A percentile compares a stretch with the other conserved stretches of the same genome.
These are phyloP conservation scores for Drosophila sulfurigaster DNA, from an alignment of 1,140 invertebrate genomes.

Conservation along the genomic window DNA sequence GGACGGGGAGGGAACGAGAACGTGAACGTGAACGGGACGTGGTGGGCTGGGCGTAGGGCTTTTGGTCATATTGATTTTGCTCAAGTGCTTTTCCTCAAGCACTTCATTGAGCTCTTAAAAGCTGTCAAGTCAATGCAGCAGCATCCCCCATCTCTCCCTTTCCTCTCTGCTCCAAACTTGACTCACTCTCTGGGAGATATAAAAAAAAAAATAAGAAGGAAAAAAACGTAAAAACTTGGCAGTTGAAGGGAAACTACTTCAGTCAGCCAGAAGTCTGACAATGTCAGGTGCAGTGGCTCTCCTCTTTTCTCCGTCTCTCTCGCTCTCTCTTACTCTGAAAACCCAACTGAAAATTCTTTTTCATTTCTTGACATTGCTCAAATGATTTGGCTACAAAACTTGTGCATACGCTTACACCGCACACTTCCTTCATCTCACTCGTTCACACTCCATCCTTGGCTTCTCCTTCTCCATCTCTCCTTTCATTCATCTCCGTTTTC, in stretches of 20 bases:
- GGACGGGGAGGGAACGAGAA: too few relatives aligned
- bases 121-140: slow-evolving; percentile 77
- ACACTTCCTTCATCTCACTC: neutral
- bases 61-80: slow-evolving; percentile 62
- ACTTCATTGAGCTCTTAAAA: slow-evolving; percentile 69
- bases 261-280: slow-evolving; percentile 28
- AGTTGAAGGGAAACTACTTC: too few relatives aligned
- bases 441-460: neutral
- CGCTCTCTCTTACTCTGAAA: slow-evolving; percentile 24
- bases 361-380: slow-evolving; percentile 59
- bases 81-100: slow-evolving; percentile 49
- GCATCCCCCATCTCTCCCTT: slow-evolving; percentile 8
- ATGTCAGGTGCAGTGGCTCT: slow-evolving; percentile 37
- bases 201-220: neutral
- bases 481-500: slow-evolving; percentile 1
- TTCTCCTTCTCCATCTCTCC: neutral
- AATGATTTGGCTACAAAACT: slow-evolving; percentile 74
- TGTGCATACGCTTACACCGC: slow-evolving; percentile 16
- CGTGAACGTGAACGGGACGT: too few relatives aligned
- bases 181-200: neutral
- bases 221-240: neutral
- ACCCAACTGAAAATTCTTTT: slow-evolving; percentile 58
- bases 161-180: slow-evolving; percentile 3
- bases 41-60: neutral
- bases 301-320: neutral